Base-by-base conservation (phyloP, 2,113 vertebrate species). In the Fulica atra region DNA sequence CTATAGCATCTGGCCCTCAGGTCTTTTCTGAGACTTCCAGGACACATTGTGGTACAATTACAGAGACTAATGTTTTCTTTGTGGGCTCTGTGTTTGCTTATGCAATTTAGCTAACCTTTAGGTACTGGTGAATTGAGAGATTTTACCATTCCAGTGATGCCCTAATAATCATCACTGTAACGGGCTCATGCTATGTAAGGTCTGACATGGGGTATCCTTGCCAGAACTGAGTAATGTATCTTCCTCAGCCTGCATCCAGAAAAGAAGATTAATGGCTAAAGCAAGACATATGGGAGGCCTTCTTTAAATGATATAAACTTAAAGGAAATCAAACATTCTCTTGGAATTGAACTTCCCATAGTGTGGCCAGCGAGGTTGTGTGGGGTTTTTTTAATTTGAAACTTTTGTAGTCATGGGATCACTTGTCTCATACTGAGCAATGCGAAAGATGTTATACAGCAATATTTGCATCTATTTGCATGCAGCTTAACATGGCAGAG, bases 401-500 rank as follows among this genome's bases (percentile, higher is more conserved):
- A 96, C 86, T 71, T 70, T 50, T 63, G 59, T 91, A 88, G 84
- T 88, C 65, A 44, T 87, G 63, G 86, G 51, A 94, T 94, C 50
- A 9, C 80, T 93, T 81, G 65, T 70, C 76, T 93, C 81, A 14
- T 51, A 46, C 40, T 71, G 33, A 69, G 69, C 70, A 56, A 18
- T 23, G 53, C 73, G 68, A 42, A 91, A 86, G 77, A 92, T 68
- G 59, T 88, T 88, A 77, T 76, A 54, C 48, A 81, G 84, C 65
- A 88, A 88, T 92, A 68, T 94, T 86, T 92, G 50, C 21, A 63
- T 89, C 25, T 42, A 73, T 96, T 93, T 96, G 78, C 78, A 82
- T 91, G 84, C 13, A 48, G 11, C 21, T 83, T 77, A 83, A 81
- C 28, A n/a, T 59, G 36, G 42, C 2, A 42, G 77, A 61, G 50